phyloP scores from a whole-genome alignment of 2,888 invertebrate species.

The Drosophila anceps region DNA sequence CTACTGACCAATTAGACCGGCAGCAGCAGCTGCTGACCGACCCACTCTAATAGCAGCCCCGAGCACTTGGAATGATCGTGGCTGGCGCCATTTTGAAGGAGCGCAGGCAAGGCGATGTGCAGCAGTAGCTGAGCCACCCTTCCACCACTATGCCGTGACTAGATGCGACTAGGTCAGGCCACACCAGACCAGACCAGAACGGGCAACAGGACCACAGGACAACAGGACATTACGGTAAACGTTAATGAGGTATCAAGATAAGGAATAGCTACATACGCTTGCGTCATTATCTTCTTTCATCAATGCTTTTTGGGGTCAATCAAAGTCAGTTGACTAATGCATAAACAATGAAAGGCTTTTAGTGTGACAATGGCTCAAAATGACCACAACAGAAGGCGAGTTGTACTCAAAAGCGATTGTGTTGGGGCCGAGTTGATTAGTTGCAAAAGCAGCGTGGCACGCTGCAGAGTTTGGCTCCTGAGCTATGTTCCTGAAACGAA shows the following conservation, averaged over 20 bases:
- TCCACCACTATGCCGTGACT: slow-evolving; percentile 24
- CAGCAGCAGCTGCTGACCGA: slow-evolving; percentile 37
- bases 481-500: slow-evolving; percentile 65
- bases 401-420: not conserved
- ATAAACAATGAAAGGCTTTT: slow-evolving; percentile 74
- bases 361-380: slow-evolving; percentile 31
- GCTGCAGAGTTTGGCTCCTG: slow-evolving; percentile 24
- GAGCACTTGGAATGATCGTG: slow-evolving; percentile 3
- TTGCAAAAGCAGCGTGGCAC: slow-evolving; percentile 23
- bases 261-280: slow-evolving; percentile 21
- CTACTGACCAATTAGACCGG: slow-evolving; percentile 53
- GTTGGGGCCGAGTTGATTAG: slow-evolving; percentile 8
- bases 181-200: not conserved
- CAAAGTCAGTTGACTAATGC: slow-evolving; percentile 43
- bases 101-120: not conserved
- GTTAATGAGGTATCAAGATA: slow-evolving; percentile 62
- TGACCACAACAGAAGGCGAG: slow-evolving; percentile 19
- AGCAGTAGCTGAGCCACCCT: slow-evolving; percentile 25
- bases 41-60: slow-evolving; percentile 19
- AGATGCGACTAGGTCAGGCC: not conserved
- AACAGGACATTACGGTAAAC: not conserved
- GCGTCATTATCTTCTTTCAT: slow-evolving; percentile 6
- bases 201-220: not conserved
- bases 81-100: slow-evolving; percentile 25
- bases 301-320: slow-evolving; percentile 35